Conservation (phyloP, 2,113 vertebrate genomes). For the Cephalopholis sonnerati region DNA sequence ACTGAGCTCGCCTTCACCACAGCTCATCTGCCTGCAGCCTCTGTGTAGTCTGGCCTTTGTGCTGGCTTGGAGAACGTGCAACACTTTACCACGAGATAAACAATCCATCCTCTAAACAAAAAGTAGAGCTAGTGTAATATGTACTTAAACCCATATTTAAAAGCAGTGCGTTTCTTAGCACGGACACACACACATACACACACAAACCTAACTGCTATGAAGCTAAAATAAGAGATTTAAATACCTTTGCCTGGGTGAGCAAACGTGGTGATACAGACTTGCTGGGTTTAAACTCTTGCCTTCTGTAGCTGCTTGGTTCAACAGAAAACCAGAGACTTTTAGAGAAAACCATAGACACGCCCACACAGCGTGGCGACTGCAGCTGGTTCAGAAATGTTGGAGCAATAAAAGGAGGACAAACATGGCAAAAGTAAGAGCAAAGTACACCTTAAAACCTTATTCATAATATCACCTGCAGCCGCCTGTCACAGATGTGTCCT, state of each 20-base stretch:
- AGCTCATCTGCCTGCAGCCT: slow-evolving; percentile 1
- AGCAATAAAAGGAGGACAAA: neutral
- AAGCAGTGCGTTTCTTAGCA: neutral
- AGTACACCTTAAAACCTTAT: neutral
- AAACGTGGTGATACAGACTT: neutral
- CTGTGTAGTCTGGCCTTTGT: slow-evolving; percentile 16
- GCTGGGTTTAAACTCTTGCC: slow-evolving; percentile 14
- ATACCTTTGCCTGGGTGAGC: slow-evolving; percentile 28
- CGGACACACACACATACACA: neutral
- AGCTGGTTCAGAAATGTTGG: slow-evolving; percentile 4
- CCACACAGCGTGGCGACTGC: slow-evolving; percentile 22
- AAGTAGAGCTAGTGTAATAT: neutral
- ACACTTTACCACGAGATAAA: slow-evolving; percentile 23
- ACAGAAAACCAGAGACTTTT: slow-evolving; percentile 19
- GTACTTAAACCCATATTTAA: neutral
- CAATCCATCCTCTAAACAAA: slow-evolving; percentile 2
- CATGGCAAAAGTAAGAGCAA: neutral
- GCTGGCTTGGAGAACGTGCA: slow-evolving; percentile 15
- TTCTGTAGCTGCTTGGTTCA: slow-evolving; percentile 7
- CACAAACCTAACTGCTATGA: neutral
- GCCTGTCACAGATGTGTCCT: neutral
- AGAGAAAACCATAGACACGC: slow-evolving; percentile 15
- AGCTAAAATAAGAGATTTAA: slow-evolving; percentile 32
- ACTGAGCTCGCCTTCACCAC: neutral
- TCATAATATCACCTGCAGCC: neutral